Percentiles rank a stretch among this genome's conserved stretches.
These are phyloP conservation scores for Bolborhynchus lineola DNA, from an alignment of 2,113 vertebrate species.

Conservation along the genomic window DNA sequence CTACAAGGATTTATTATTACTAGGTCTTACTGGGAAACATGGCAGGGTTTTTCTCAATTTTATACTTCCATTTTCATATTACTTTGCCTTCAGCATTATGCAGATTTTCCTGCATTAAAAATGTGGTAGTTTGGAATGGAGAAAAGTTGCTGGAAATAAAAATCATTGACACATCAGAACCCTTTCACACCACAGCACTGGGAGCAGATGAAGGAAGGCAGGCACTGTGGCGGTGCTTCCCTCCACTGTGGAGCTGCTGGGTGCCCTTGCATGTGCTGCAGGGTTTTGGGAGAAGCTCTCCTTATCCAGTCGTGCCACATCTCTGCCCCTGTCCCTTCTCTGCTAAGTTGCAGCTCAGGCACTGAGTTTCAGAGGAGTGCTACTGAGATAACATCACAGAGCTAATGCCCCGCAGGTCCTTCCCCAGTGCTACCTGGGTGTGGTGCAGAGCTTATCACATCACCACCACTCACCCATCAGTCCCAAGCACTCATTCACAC, in stretches of 20 bases:
- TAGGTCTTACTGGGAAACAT: fast-evolving
- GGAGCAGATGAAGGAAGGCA: neutral
- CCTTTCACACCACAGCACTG: neutral
- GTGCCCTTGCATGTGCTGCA: neutral
- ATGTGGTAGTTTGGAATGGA: neutral
- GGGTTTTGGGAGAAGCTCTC: neutral
- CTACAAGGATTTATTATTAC: neutral
- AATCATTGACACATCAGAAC: neutral
- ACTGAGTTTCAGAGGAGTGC: neutral
- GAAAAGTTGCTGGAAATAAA: neutral
- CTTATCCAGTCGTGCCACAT: fast-evolving
- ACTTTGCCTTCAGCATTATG: neutral
- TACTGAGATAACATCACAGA: neutral
- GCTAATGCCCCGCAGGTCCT: neutral
- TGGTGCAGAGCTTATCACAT: neutral
- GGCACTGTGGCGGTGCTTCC: fast-evolving
- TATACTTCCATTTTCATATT: neutral
- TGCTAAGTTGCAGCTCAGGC: neutral
- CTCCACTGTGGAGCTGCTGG: neutral
- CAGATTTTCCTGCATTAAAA: neutral
- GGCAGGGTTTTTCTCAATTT: neutral
- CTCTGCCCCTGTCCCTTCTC: neutral
- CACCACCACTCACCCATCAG: neutral
- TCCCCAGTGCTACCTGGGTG: fast-evolving
- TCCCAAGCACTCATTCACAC: neutral